Conservation (phyloP, 1,140 invertebrate genomes). For the Aleiodes sp. region DNA sequence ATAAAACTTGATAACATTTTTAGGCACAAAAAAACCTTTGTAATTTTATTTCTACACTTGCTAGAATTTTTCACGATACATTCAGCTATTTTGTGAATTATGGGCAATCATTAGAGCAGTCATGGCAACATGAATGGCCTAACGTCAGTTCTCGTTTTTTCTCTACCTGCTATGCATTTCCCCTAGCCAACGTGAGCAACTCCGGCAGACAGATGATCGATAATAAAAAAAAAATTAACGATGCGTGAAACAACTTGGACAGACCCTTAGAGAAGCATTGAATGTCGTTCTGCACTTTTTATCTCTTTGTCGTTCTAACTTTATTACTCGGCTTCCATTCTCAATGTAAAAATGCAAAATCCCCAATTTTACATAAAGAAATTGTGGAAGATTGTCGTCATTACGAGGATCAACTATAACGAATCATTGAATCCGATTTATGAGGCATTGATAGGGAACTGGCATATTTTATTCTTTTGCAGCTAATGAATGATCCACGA, state of each 20-base stretch:
- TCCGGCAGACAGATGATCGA: neutral
- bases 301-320: no score
- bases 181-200: neutral
- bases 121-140: neutral
- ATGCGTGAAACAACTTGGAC: neutral
- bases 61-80: neutral
- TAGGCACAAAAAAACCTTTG: neutral
- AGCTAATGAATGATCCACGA: no score
- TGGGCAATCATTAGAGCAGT: neutral
- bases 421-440: no score
- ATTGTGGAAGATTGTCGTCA: no score
- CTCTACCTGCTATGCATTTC: neutral
- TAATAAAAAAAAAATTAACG: constrained; percentile 8
- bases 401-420: no score
- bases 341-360: neutral
- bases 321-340: no score
- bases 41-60: neutral
- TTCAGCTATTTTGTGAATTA: neutral
- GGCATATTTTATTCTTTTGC: no score
- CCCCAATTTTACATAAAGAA: neutral
- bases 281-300: neutral
- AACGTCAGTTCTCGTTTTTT: neutral
- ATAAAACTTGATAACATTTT: neutral
- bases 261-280: neutral
- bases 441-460: no score